Evolutionary conservation across 2,113 vertebrate genomes (phyloP).

Genomic region (Scophthalmus maximus): DNA sequence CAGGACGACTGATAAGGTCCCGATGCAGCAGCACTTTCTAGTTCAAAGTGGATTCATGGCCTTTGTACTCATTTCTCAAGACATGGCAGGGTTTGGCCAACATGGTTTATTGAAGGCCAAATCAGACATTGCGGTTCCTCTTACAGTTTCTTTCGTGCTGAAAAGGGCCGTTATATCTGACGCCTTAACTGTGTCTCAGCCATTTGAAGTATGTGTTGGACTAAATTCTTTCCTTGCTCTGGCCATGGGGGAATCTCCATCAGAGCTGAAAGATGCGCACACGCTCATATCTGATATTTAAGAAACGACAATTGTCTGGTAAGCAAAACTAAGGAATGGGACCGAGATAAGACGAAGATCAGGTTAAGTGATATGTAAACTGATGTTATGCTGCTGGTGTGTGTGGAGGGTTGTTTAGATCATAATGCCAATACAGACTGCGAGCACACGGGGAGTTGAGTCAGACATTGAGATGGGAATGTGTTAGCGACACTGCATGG

Average conservation of each 20-base stretch:
- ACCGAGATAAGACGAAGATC: too few relatives aligned
- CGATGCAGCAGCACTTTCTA: slow-evolving; percentile 7
- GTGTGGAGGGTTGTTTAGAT: slow-evolving; percentile 6
- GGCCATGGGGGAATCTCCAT: not conserved
- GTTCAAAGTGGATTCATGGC: slow-evolving; percentile 16
- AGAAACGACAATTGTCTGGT: too few relatives aligned
- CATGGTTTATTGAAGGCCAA: not conserved
- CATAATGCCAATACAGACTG: slow-evolving; percentile 15
- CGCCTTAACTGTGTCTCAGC: not conserved
- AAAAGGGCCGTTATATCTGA: not conserved
- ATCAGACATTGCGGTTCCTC: not conserved
- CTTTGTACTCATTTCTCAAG: slow-evolving; percentile 32
- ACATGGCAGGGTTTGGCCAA: too few relatives aligned
- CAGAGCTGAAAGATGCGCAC: too few relatives aligned
- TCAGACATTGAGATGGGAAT: slow-evolving; percentile 32
- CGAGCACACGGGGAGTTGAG: slow-evolving; percentile 11
- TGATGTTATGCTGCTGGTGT: not conserved
- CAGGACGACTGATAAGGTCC: slow-evolving; percentile 30
- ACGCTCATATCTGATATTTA: not conserved
- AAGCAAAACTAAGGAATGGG: not conserved
- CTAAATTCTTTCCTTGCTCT: not conserved
- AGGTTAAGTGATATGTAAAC: not conserved
- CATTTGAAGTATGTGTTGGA: not conserved
- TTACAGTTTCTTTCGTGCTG: not conserved
- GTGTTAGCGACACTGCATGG: slow-evolving; percentile 6